Base-by-base conservation (phyloP, 2,797 vertebrate genomes). In the Gymnodraco acuticeps region DNA sequence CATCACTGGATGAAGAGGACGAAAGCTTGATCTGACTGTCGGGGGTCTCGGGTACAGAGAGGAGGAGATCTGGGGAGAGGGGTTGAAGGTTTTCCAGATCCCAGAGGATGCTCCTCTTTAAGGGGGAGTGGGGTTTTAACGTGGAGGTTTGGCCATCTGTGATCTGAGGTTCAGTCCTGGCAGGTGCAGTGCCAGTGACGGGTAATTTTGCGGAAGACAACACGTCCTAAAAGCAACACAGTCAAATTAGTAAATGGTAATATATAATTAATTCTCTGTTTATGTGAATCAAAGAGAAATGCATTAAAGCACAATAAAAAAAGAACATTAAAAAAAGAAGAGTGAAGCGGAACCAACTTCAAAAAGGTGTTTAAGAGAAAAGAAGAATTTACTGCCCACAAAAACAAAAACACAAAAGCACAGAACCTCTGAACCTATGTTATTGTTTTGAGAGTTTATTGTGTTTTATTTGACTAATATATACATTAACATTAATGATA, bases 21-120 rank as follows among this genome's bases (percentile, higher is more conserved):
- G 55, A 1, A 5, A 10, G 69, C 15, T 75, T 83, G 10, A 92
- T 87, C 77, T 94, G 91, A 88, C 92, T 94, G 20, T 27, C 86
- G 2, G 92, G 93, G 0, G 93, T 94, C 78, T 94, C 93, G 0
- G 92, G 93, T 17, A 94, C 86, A 54, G 80, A 79, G 14, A 91
- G 59, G 20, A 88, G 3, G 3, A 91, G 64, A 31, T 92, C 88
- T 31, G 88, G 90, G 0, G 91, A 91, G 11, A 79, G 62, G 27
- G 84, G 78, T 7, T 75, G 82, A 20, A 73, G 3, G 70, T 94
- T 94, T 56, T 93, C 87, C 10, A 91, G 67, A 11, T 82, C 82
- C 33, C 82, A 64, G 0, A 92, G 82, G 38, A 91, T 8, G 33
- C 46, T 85, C 43, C 82, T 88, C 65, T 88, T 89, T 52, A 70